Percentiles rank a stretch among this genome's conserved stretches.
Conservation (phyloP, 1,140 invertebrate genomes). For the Contarinia nasturtii region DNA sequence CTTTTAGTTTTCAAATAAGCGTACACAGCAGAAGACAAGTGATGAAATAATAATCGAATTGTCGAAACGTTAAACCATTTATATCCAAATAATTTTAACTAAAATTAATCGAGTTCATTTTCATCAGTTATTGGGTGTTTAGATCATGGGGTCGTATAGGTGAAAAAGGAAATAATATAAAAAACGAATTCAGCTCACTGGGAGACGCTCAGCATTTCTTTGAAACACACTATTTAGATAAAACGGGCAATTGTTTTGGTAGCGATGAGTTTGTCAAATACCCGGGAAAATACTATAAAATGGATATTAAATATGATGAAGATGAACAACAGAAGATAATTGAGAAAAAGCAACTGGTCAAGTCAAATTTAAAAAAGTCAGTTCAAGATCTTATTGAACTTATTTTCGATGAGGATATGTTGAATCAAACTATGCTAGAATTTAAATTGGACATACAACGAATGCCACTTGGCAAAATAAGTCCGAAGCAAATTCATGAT, state of each 20-base stretch:
- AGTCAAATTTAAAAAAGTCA: constrained; percentile 49
- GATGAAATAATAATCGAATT: too few relatives aligned
- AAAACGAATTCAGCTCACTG: constrained; percentile 49
- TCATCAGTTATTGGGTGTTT: constrained; percentile 3
- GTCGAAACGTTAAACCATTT: too few relatives aligned
- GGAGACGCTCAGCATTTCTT: too few relatives aligned
- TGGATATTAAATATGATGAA: constrained; percentile 78
- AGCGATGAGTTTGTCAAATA: constrained; percentile 55
- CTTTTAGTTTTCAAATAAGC: too few relatives aligned
- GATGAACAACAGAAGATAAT: constrained; percentile 14
- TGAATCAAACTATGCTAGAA: constrained; percentile 84
- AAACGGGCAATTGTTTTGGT: constrained; percentile 66
- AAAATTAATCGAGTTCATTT: neutral
- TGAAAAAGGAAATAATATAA: constrained; percentile 56
- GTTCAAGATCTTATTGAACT: constrained; percentile 69
- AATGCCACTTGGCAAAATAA: constrained; percentile 94
- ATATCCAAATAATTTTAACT: too few relatives aligned
- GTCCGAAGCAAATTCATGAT: constrained; percentile 70
- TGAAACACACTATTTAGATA: constrained; percentile 61
- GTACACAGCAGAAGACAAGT: neutral
- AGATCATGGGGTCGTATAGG: constrained; percentile 91
- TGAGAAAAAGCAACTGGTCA: constrained; percentile 5
- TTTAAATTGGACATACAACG: constrained; percentile 94
- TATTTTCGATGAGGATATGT: constrained; percentile 80
- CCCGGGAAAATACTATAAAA: constrained; percentile 64